Conservation (phyloP, 2,888 invertebrate genomes). For the Diaperis boleti region DNA sequence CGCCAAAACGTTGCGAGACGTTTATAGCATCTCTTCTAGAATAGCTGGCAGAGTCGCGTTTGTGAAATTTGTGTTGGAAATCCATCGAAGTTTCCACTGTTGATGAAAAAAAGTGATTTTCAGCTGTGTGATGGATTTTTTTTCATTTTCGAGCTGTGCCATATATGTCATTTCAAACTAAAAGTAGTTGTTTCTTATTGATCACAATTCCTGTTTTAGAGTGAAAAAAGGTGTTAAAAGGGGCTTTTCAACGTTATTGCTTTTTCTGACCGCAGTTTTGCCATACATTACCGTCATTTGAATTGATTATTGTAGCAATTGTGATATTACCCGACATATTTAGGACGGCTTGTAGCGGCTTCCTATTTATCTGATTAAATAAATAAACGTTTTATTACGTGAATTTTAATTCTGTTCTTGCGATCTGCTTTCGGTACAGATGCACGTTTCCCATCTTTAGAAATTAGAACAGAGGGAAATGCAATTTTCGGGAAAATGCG, state of each 20-base stretch:
- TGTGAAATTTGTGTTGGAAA: neutral
- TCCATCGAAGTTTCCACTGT: neutral
- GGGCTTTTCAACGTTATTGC: neutral
- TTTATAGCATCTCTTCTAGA: slow-evolving; percentile 22
- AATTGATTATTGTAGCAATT: slow-evolving; percentile 53
- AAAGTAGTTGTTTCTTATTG: slow-evolving; percentile 14
- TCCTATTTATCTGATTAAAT: slow-evolving; percentile 51
- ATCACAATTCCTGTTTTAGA: neutral
- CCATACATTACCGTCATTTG: slow-evolving; percentile 50
- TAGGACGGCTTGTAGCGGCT: slow-evolving; percentile 53
- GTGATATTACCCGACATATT: slow-evolving; percentile 50
- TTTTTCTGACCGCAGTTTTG: slow-evolving; percentile 30
- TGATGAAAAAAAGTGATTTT: neutral
- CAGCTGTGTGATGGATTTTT: slow-evolving; percentile 8
- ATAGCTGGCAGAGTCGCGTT: neutral
- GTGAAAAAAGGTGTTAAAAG: slow-evolving; percentile 3
- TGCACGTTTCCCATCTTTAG: neutral
- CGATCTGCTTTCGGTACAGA: slow-evolving; percentile 2
- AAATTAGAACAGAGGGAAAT: slow-evolving; percentile 17
- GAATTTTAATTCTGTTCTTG: slow-evolving; percentile 39
- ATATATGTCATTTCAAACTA: slow-evolving; percentile 34
- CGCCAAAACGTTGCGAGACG: slow-evolving; percentile 20
- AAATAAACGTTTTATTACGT: slow-evolving; percentile 47
- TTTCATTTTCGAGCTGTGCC: slow-evolving; percentile 21
- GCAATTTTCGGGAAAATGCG: slow-evolving; percentile 28